Conservation (phyloP, 1,140 invertebrate genomes). For the Rhyacophila brunnea region DNA sequence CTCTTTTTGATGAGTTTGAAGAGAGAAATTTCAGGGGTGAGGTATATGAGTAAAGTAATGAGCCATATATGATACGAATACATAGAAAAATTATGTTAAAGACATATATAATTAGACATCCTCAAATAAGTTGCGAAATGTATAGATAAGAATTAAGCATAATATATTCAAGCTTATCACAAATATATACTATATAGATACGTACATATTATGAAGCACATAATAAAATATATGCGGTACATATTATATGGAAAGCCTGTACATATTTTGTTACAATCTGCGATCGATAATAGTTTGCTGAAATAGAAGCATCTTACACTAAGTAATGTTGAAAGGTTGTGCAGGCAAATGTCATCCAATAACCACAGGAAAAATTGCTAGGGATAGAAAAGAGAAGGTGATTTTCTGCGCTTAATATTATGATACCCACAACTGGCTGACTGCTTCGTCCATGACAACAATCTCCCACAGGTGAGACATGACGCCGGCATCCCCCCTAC, state of each 20-base stretch:
- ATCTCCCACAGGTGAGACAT: conserved; percentile 89
- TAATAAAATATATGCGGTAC: background rate
- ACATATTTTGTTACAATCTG: conserved; percentile 1
- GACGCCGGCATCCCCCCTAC: conserved; percentile 89
- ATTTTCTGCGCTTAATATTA: background rate
- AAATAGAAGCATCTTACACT: conserved; percentile 12
- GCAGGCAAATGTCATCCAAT: conserved; percentile 12
- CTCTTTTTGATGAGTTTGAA: too few species aligned
- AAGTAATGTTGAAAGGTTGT: conserved; percentile 1
- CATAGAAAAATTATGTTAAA: too few species aligned
- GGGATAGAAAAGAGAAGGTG: conserved; percentile 1
- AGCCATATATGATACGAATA: too few species aligned
- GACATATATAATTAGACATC: too few species aligned
- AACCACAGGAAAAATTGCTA: background rate
- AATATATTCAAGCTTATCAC: conserved; percentile 1
- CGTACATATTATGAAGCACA: background rate
- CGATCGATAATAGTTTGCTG: conserved; percentile 11
- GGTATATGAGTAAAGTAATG: too few species aligned
- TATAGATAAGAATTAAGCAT: background rate
- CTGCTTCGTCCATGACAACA: conserved; percentile 68
- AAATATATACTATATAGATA: background rate
- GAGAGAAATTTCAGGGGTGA: too few species aligned
- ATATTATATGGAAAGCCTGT: background rate
- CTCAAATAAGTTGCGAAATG: too few species aligned
- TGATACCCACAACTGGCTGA: conserved; percentile 57